Base-by-base conservation (phyloP, 2,113 vertebrate genomes). In the Girardinichthys multiradiatus region DNA sequence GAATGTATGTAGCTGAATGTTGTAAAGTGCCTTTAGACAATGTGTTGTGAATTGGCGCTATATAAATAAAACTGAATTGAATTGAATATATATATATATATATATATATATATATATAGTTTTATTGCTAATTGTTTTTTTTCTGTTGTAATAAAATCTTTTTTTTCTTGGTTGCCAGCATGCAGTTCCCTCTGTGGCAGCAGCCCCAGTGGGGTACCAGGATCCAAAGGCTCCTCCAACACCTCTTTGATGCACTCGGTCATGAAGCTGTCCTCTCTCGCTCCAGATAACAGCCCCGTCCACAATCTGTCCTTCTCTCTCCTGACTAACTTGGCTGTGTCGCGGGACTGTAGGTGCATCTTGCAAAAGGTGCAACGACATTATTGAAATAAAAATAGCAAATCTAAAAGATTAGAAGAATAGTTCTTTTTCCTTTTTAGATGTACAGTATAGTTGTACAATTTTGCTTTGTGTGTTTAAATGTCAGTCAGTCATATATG, bases 271-370 rank as follows among this genome's bases (percentile, higher is more conserved):
- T 96, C 95, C 62, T 94, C 95, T 69, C 68, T 92, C 45, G 84
- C 95, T 21, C 81, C 90, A 0, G 96, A 96, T 81, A 95, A 90
- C 87, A 83, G 86, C 77, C 48, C 81, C 2, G 64, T 95, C 72
- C 97, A 98, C 90, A 95, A 93, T 33, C 87, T 94, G 19, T 91
- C 93, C 31, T 98, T 99, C 81, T 91, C 90, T 86, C 93, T 98
- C 35, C 92, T 99, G 62, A 93, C 96, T 21, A 99, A 99, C 86
- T 91, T 98, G 45, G 94, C 94, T 58, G 79, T 96, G 67, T 97
- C 96, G 72, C 96, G 95, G 31, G 98, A 99, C 89, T 98, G 97
- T 79, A 95, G 92, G 90, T 93, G 96, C 26, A 39, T 97, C 67
- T 91, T 99, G 90, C 97, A 98, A 63, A 99, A 99, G 94, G 98